Base-by-base conservation (phyloP, 2,113 vertebrate species). In the Henicopernis longicauda region DNA sequence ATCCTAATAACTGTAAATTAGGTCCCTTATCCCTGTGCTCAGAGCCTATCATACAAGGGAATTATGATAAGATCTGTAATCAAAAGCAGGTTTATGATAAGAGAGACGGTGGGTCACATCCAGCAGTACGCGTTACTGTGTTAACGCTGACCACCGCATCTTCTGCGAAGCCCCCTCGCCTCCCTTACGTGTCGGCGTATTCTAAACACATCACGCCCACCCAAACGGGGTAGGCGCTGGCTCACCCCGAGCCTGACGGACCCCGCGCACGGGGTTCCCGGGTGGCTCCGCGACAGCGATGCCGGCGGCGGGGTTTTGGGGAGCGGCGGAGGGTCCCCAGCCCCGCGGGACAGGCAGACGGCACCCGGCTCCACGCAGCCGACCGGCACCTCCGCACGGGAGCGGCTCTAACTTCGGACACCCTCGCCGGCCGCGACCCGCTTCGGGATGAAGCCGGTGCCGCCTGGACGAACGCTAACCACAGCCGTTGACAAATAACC, bases 141-240 rank as follows among this genome's bases (percentile, higher is more conserved):
- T 15, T 29, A 11, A 13, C 1, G 1, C 6, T 15, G 54, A 31
- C 32, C 62, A 12, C 45, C 13, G 1, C 1, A 13, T 5, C 63
- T n/a, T 11, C 47, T 27, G 49, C 47, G 11, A 4, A 23, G 36
- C 57, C 13, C 25, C 38, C 19, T 40, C 23, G 3, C 29, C 27
- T 16, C 52, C 3, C 50, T 3, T 21, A 16, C 4, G 8, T 8
- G 29, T 15, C 31, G 8, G 23, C 2, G 1, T 1, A 1, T n/a
- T 14, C 45, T 5, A 57, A 66, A 73, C 11, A 3, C 9, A 1
- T 5, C 27, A 3, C 32, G 4, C 2, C 42, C 86, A 36, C 49
- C 42, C 22, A 20, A 12, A 17, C 0, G 11, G 45, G 2, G 20
- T 2, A 9, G 50, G 6, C 7, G 2, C 0, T 1, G 31, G 23